Base-by-base conservation (phyloP, 1,140 invertebrate species). In the Arctopsyche grandis region DNA sequence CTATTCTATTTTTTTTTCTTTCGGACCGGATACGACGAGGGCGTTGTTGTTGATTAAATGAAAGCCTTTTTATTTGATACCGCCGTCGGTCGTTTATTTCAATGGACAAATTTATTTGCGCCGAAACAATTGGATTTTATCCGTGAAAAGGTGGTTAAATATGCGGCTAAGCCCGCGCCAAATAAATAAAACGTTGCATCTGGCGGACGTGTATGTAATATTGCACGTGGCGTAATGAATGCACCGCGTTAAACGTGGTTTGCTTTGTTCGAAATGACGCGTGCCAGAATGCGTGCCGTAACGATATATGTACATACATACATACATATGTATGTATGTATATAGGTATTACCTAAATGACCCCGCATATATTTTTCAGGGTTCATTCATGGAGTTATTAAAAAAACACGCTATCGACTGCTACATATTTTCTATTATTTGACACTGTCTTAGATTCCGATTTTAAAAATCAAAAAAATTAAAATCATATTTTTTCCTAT, bases 101-200 rank as follows among this genome's bases (percentile, higher is more conserved):
- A 66, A 66, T 29, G 63, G 63, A 66, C 63, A 66, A 66, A 66
- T 66, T 66, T 66, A 66, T 66, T 66, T 66, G 22, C 21, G 24
- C 19, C 63, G 63, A 66, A 66, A 66, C 63, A 66, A 66, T 66
- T 66, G 63, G 63, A 66, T 66, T 66, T 66, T 66, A 66, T 66
- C 63, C 63, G 63, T 66, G 63, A 66, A 66, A 66, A 66, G 63
- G 63, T 24, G 63, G 63, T 66, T 66, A 66, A 66, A 66, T 66
- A 66, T 66, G 9, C 22, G 63, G 10, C 24, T 52, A 12, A 16
- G 16, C 48, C 48, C 48, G 48, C 3, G 48, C 16, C 12, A 52
- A 52, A 52, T 14, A 14, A 1, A 52, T 3, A 3, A 16, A 52
- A 52, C 48, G 10, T 52, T 52, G 48, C 63, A 22, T 66, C 63